These are phyloP conservation scores for Hydrochoerus hydrochaeris DNA, from an alignment of 2,113 vertebrate species.

Conservation along the genomic window DNA sequence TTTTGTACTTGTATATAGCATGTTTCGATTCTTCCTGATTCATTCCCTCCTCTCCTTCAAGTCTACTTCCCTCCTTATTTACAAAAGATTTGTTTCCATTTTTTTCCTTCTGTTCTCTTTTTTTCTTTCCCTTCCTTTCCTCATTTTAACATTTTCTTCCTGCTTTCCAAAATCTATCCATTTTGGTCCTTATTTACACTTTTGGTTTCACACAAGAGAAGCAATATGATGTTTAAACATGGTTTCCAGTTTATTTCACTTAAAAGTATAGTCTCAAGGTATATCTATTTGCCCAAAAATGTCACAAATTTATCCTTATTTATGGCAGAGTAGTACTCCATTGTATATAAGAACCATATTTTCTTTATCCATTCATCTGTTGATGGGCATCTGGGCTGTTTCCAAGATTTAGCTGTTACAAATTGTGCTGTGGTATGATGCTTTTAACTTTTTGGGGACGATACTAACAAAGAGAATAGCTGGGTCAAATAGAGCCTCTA, in stretches of 20 bases:
- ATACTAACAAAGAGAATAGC: background rate
- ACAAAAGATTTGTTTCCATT: background rate
- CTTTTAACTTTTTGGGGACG: background rate
- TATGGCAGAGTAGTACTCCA: background rate
- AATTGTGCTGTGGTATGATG: background rate
- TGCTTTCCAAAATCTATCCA: background rate
- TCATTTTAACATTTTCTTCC: background rate
- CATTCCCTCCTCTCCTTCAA: background rate
- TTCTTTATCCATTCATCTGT: background rate
- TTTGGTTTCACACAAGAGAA: background rate
- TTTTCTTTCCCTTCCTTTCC: background rate
- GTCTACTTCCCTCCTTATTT: background rate
- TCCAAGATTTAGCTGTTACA: background rate
- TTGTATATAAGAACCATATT: background rate
- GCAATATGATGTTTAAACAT: background rate
- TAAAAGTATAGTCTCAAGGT: background rate
- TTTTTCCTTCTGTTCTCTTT: background rate
- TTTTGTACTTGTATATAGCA: background rate
- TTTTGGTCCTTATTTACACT: background rate
- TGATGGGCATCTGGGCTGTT: background rate
- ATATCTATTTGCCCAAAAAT: background rate
- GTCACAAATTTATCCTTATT: background rate
- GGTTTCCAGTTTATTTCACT: background rate
- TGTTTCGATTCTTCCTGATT: background rate
- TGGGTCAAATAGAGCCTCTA: background rate